These are phyloP conservation scores for Xanthia togata DNA, from an alignment of 2,888 invertebrate genomes.

Conservation along the genomic window DNA sequence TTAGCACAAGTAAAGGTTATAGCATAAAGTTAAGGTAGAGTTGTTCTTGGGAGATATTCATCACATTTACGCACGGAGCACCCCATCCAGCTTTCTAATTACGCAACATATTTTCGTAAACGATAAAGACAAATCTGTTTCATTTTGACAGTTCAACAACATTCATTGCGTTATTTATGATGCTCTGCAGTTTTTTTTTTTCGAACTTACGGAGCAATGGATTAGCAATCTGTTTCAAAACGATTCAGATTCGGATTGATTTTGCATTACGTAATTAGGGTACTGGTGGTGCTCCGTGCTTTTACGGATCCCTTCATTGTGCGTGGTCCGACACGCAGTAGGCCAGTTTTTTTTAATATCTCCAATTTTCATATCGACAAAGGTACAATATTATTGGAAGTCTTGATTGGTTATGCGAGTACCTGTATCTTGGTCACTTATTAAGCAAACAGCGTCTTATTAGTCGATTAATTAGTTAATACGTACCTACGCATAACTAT, in stretches of 20 bases:
- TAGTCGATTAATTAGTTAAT: conserved; percentile 54
- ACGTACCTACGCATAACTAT: conserved; percentile 38
- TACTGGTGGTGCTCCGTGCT: not conserved
- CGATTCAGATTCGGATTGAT: no score
- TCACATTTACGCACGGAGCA: no score
- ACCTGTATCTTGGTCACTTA: conserved; percentile 3
- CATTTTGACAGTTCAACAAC: no score
- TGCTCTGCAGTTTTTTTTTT: no score
- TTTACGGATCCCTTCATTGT: not conserved
- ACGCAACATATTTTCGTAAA: no score
- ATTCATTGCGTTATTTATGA: no score
- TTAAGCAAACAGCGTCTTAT: conserved; percentile 32
- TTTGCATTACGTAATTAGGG: no score
- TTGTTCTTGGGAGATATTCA: not conserved
- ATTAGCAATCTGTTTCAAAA: no score
- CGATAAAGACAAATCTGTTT: no score
- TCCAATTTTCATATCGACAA: not conserved
- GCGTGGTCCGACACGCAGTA: not conserved
- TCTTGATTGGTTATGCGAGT: not conserved
- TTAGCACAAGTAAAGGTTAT: no score
- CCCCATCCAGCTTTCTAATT: no score
- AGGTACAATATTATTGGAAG: not conserved
- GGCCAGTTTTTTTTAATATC: not conserved
- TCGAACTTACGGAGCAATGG: no score
- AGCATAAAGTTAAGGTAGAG: not conserved